Base-by-base conservation (phyloP, 2,113 vertebrate genomes). In the Tragelaphus scriptus region DNA sequence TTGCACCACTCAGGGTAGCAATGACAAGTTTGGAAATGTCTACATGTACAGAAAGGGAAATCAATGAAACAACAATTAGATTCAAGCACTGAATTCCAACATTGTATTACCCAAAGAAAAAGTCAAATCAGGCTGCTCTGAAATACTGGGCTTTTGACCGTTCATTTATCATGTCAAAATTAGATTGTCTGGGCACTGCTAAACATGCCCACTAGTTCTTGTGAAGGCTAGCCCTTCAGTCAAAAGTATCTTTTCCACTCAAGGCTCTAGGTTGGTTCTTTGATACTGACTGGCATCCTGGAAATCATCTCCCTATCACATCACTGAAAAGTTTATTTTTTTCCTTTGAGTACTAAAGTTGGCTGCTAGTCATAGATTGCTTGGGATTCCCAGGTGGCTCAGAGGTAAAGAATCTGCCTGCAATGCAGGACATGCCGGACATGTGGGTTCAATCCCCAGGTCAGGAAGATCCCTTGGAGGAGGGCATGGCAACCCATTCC, bases 381-480 rank as follows among this genome's bases (percentile, higher is more conserved):
- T 96, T 85, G 40, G 36, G 71, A 44, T 44, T 44, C 36, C 36
- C 36, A 77, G 36, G 71, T 44, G 71, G 12, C 71, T 77, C 71
- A 14, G 36, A 44, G 23, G 36, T 77, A 44, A 77, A 26, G 12
- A 77, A 14, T 77, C 71, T 44, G 6, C 23, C 71, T 44, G 6
- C 12, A 44, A 14, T 44, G 36, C 5, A 77, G 36, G 36, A 26
- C 11, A 14, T 44, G 23, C 2, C 1, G 0, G 11, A 77, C 12
- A 77, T 3, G 0, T 77, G 71, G 23, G 36, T 26, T 77, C 0
- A 0, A 44, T 44, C 11, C 36, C 12, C 0, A 0, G 68, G 71
- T 77, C 0, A 2, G 23, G 71, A 77, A 40, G 40, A 77, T 44
- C 23, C 40, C 40, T 26, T 26, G 71, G 40, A 77, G 36, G 36